phyloP scores from a whole-genome alignment of 2,113 vertebrate genomes.

The Pygoscelis adeliae region DNA sequence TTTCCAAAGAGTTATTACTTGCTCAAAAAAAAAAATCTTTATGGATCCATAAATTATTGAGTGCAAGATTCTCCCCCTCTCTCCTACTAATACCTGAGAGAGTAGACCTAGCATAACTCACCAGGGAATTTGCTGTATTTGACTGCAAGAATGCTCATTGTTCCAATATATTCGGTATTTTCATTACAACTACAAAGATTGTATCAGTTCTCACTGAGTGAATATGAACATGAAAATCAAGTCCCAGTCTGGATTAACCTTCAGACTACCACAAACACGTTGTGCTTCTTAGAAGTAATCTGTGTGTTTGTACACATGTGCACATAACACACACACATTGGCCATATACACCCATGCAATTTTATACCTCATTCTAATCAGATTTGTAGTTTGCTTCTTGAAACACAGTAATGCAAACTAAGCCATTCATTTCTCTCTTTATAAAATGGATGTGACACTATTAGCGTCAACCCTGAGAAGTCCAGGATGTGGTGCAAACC shows the following conservation, averaged over 20 bases:
- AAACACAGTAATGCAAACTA: neutral
- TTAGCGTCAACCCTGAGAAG: neutral
- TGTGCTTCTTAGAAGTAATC: neutral
- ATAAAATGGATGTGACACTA: neutral
- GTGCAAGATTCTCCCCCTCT: neutral
- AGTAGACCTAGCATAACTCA: neutral
- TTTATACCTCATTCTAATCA: neutral
- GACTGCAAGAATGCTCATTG: neutral
- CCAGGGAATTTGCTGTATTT: neutral
- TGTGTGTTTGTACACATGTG: neutral
- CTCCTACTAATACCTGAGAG: neutral
- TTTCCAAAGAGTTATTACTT: conserved; percentile 37
- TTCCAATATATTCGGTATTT: neutral
- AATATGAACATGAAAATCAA: neutral
- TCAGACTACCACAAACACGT: neutral
- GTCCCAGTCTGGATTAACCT: neutral
- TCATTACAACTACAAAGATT: neutral
- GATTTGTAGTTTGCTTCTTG: neutral
- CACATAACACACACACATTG: neutral
- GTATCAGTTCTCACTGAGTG: neutral
- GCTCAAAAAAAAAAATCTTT: neutral
- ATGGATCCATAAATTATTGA: conserved; percentile 20
- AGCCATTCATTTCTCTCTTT: neutral
- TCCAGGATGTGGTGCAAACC: neutral
- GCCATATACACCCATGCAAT: neutral